A percentile compares a stretch with the other conserved stretches of the same genome.
Conservation (phyloP, 2,797 vertebrate species). For the Aplochiton taeniatus region DNA sequence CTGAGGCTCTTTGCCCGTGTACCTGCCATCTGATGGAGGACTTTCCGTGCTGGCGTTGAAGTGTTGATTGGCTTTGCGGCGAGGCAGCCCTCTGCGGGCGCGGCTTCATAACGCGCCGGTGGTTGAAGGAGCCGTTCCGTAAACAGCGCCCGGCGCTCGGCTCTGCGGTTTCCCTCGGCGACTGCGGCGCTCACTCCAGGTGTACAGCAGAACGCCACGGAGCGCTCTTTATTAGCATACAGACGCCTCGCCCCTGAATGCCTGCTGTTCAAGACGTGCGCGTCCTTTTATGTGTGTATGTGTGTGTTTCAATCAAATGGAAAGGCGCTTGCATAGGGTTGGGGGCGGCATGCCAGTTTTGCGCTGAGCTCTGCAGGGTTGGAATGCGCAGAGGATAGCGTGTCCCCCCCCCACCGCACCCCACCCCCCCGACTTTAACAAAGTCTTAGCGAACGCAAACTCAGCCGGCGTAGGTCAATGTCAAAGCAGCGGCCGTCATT, state of each 20-base stretch:
- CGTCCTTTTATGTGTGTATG: conserved; percentile 7
- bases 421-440: conserved; percentile 51
- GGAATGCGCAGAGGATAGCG: too few species aligned
- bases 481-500: conserved; percentile 52
- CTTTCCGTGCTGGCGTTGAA: conserved; percentile 11
- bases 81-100: conserved; percentile 1
- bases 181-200: conserved; percentile 58
- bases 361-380: conserved; percentile 3
- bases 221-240: conserved; percentile 74
- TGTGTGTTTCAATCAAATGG: not conserved
- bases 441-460: conserved; percentile 57
- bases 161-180: conserved; percentile 54
- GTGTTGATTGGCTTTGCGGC: conserved; percentile 28
- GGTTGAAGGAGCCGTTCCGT: conserved; percentile 65
- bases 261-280: conserved; percentile 28
- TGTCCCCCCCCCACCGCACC: too few species aligned
- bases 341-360: conserved; percentile 20
- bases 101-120: conserved; percentile 16
- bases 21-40: conserved; percentile 26
- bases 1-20: conserved; percentile 13
- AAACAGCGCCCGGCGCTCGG: conserved; percentile 61
- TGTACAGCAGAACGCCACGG: conserved; percentile 71
- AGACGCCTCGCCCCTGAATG: conserved; percentile 65
- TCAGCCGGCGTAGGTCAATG: conserved; percentile 49
- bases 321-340: conserved; percentile 16